Percentiles rank a stretch among this genome's conserved stretches.
phyloP scores from a whole-genome alignment of 2,113 vertebrate species.

The Oplegnathus fasciatus region DNA sequence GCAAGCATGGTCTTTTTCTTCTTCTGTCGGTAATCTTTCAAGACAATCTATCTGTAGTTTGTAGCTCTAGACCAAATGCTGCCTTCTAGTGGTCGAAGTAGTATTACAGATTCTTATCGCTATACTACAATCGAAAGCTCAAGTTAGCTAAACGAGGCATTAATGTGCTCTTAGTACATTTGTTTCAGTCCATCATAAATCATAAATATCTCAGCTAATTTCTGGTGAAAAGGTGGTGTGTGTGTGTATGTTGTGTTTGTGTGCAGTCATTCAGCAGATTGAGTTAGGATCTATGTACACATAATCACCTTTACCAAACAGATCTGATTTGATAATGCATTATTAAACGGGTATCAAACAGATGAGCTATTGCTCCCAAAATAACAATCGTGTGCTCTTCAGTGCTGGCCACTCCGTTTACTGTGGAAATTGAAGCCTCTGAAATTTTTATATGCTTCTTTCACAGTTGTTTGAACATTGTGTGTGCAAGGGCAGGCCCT shows the following conservation, averaged over 20 bases:
- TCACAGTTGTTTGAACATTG: constrained; percentile 37
- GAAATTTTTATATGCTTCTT: constrained; percentile 69
- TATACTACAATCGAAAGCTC: too few species aligned
- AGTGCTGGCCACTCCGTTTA: not conserved
- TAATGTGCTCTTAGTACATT: too few species aligned
- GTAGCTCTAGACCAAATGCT: too few species aligned
- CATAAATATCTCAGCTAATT: not conserved
- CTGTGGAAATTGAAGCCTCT: constrained; percentile 62
- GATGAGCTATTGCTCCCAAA: constrained; percentile 3
- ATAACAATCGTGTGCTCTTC: not conserved
- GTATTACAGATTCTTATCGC: too few species aligned
- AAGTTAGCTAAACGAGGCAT: too few species aligned
- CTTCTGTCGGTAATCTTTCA: too few species aligned
- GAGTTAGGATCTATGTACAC: not conserved
- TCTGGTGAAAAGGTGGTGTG: not conserved
- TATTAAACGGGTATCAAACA: constrained; percentile 47
- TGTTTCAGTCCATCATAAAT: too few species aligned
- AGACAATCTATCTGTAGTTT: too few species aligned
- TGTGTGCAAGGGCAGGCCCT: not conserved
- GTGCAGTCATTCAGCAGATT: not conserved
- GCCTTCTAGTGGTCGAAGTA: too few species aligned
- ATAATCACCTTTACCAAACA: constrained; percentile 23
- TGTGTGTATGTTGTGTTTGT: not conserved
- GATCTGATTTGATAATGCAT: constrained; percentile 41
- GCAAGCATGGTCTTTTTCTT: too few species aligned